Percentiles rank a stretch among this genome's conserved stretches.
Conservation (phyloP, 2,113 vertebrate species). For the Atrichornis clamosus region DNA sequence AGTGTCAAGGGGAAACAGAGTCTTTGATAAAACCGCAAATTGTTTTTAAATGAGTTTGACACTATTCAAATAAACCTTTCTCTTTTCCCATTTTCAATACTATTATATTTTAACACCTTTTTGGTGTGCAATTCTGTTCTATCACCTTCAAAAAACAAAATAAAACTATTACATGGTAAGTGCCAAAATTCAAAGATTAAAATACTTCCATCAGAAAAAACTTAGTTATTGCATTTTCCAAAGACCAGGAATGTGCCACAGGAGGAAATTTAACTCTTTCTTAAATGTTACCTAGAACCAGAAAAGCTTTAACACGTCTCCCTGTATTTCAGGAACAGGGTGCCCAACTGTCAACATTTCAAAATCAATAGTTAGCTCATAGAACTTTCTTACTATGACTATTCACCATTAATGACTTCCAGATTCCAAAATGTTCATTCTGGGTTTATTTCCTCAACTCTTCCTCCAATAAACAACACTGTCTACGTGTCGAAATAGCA, state of each 20-base stretch:
- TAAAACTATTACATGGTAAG: neutral
- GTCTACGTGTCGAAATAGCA: neutral
- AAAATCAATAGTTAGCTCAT: neutral
- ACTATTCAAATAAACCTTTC: neutral
- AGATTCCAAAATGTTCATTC: neutral
- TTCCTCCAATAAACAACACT: neutral
- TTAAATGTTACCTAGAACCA: neutral
- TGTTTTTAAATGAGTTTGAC: neutral
- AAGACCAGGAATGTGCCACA: neutral
- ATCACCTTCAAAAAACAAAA: neutral
- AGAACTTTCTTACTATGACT: neutral
- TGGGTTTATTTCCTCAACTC: neutral
- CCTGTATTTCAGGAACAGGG: neutral
- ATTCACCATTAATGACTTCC: neutral
- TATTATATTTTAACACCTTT: neutral
- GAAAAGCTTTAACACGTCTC: neutral
- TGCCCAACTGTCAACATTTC: neutral
- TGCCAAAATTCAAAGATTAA: neutral
- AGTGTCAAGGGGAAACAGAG: neutral
- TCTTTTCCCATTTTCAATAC: neutral
- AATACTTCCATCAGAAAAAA: neutral
- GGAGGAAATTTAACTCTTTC: neutral
- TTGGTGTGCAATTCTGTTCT: neutral
- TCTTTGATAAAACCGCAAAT: neutral
- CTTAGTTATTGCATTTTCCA: accelerated